Conservation (phyloP, 2,113 vertebrate genomes). For the Henicopernis longicauda region DNA sequence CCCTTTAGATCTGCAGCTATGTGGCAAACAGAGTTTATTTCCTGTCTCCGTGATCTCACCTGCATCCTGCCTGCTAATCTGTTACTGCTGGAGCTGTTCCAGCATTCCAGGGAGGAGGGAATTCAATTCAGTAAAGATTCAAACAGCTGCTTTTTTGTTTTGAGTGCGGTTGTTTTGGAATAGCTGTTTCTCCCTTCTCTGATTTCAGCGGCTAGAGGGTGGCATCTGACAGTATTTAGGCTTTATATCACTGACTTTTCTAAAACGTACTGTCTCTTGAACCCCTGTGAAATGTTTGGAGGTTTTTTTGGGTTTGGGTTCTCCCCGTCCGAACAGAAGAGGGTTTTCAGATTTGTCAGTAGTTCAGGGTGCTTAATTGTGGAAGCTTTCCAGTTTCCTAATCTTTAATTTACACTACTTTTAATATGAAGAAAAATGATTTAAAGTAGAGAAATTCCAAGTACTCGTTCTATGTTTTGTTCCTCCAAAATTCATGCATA, state of each 20-base stretch:
- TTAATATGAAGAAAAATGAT: not conserved
- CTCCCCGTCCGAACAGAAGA: not conserved
- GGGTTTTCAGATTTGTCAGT: not conserved
- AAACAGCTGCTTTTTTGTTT: not conserved
- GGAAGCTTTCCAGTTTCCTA: not conserved
- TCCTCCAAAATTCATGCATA: not conserved
- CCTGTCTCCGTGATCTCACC: slow-evolving; percentile 22
- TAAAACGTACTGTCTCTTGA: not conserved
- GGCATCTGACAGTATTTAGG: not conserved
- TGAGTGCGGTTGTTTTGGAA: not conserved
- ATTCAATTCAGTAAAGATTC: not conserved
- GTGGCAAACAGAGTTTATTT: slow-evolving; percentile 10
- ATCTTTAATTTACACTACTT: not conserved
- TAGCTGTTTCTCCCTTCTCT: not conserved
- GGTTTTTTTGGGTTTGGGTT: too few relatives aligned
- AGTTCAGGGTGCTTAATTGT: not conserved
- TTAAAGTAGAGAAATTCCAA: not conserved
- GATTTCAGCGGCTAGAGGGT: not conserved
- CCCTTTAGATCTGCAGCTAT: not conserved
- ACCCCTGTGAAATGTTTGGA: not conserved
- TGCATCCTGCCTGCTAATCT: slow-evolving; percentile 42
- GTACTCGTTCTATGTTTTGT: not conserved
- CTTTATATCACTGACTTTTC: not conserved
- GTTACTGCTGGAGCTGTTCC: not conserved
- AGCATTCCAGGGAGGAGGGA: not conserved